Evolutionary conservation across 1,140 invertebrate species (phyloP).

Genomic region (Caenorhabditis elegans): DNA sequence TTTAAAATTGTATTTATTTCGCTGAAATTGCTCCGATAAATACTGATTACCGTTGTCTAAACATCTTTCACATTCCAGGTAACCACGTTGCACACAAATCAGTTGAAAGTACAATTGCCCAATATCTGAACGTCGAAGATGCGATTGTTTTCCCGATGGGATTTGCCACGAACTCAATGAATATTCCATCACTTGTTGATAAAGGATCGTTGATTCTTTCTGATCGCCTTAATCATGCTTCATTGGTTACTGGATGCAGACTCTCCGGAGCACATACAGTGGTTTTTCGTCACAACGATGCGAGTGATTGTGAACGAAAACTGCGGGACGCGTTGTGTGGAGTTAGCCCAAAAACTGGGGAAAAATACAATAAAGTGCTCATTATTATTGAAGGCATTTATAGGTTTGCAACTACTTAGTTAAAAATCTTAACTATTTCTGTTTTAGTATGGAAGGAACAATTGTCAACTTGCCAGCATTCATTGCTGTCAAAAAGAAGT

Average conservation of each 20-base stretch:
- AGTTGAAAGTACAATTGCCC: slow-evolving; percentile 81
- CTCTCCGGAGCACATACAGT: slow-evolving; percentile 68
- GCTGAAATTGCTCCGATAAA: background rate
- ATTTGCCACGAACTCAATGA: slow-evolving; percentile 94
- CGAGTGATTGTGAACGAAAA: slow-evolving; percentile 67
- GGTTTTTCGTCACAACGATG: slow-evolving; percentile 70
- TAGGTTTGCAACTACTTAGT: background rate
- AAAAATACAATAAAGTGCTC: slow-evolving; percentile 66
- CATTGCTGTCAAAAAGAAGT: slow-evolving; percentile 69
- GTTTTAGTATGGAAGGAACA: slow-evolving; percentile 70
- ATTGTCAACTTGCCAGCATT: slow-evolving; percentile 69
- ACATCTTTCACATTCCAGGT: background rate
- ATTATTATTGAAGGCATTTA: slow-evolving; percentile 68
- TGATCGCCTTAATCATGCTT: slow-evolving; percentile 68
- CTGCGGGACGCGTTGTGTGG: slow-evolving; percentile 67
- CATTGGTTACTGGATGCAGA: slow-evolving; percentile 68
- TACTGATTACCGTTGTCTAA: background rate
- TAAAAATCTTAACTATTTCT: background rate
- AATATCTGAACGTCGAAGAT: slow-evolving; percentile 88
- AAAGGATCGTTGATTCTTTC: slow-evolving; percentile 67
- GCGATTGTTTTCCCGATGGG: slow-evolving; percentile 96
- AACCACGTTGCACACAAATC: slow-evolving; percentile 75
- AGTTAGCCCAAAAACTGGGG: slow-evolving; percentile 67
- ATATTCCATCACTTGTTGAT: slow-evolving; percentile 82
- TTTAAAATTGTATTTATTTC: background rate